Conservation (phyloP, 2,888 invertebrate species). For the Merodon equestris region DNA sequence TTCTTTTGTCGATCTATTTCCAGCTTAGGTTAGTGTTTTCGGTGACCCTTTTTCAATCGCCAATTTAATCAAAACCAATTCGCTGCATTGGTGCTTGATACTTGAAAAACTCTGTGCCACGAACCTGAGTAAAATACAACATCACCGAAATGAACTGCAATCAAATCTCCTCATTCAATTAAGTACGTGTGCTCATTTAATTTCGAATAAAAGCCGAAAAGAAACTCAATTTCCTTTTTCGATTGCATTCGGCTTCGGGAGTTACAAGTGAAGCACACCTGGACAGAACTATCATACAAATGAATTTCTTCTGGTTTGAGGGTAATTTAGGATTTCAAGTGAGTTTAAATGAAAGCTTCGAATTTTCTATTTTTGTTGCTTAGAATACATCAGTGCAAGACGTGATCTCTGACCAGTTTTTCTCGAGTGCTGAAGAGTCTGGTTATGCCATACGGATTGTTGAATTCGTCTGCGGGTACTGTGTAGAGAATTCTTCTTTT, state of each 20-base stretch:
- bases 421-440: not conserved
- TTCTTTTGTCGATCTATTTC: too few species aligned
- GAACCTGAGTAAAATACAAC: too few species aligned
- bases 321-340: too few species aligned
- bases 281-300: conserved; percentile 12
- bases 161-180: conserved; percentile 43
- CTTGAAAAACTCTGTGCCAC: too few species aligned
- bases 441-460: not conserved
- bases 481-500: not conserved
- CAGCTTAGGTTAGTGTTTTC: too few species aligned
- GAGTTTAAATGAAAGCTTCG: too few species aligned
- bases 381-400: not conserved
- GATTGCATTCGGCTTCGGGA: conserved; percentile 20
- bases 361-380: too few species aligned
- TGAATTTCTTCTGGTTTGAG: too few species aligned
- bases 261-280: conserved; percentile 42
- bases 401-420: conserved; percentile 45
- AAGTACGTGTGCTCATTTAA: conserved; percentile 61
- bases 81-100: too few species aligned
- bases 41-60: too few species aligned
- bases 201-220: conserved; percentile 9
- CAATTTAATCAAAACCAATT: too few species aligned
- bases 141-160: too few species aligned
- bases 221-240: conserved; percentile 15
- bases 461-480: not conserved